These are phyloP conservation scores for Tapera naevia DNA, from an alignment of 2,797 vertebrate genomes.

Conservation along the genomic window DNA sequence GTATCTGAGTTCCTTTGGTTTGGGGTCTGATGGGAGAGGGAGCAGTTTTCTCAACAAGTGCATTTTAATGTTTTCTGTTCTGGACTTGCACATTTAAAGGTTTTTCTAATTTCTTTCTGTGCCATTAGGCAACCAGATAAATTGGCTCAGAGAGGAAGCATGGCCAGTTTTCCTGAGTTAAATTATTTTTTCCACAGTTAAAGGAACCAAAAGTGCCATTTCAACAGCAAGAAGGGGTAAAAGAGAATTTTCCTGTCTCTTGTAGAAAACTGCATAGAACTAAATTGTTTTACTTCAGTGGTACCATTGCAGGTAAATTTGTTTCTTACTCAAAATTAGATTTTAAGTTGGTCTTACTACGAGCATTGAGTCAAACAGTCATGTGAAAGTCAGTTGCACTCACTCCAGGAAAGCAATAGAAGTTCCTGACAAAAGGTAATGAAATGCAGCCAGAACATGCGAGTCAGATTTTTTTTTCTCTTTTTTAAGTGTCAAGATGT, in stretches of 20 bases:
- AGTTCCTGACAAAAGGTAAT: not conserved
- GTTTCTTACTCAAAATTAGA: not conserved
- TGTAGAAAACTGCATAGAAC: slow-evolving; percentile 1
- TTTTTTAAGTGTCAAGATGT: not conserved
- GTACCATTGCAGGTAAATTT: not conserved
- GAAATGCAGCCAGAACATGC: not conserved
- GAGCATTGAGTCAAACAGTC: not conserved
- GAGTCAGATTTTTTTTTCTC: not conserved
- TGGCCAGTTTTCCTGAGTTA: not conserved
- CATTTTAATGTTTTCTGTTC: slow-evolving; percentile 2
- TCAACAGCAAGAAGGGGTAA: slow-evolving; percentile 24
- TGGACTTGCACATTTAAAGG: not conserved
- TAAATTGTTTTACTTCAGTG: not conserved
- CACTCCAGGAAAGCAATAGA: not conserved
- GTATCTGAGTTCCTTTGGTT: not conserved
- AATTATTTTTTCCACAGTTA: not conserved
- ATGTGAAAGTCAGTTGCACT: not conserved
- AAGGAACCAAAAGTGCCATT: slow-evolving; percentile 43
- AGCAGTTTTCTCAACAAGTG: not conserved
- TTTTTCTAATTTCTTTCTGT: not conserved
- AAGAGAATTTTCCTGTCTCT: not conserved
- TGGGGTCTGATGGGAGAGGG: not conserved
- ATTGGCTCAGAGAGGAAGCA: not conserved
- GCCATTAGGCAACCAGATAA: not conserved
- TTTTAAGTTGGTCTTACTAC: not conserved